Evolutionary conservation across 1,140 invertebrate genomes (phyloP), one percentile per base, ranked within the genome.

Genomic region (Drosophila rufa): DNA sequence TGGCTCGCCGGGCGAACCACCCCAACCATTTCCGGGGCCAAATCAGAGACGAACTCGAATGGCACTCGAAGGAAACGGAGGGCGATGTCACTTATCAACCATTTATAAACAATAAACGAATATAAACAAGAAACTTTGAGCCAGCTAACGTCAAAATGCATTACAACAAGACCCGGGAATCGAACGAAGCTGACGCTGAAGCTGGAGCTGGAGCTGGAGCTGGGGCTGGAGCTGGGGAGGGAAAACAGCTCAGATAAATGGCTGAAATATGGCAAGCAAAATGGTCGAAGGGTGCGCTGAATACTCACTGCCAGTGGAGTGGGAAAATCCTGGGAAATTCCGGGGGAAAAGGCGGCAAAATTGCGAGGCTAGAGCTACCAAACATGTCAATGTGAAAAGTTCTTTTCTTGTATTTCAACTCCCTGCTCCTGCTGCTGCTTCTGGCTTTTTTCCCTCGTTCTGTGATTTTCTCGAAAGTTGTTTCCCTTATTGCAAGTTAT

Each of bases 71-170:
- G 67, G 38, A 48, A 12, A 36, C 9, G 65, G 17, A 30, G 15
- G 67, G 57, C 78, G 38, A 38, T 55, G 83, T 84, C 83, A 87
- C 83, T 87, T 87, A 87, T 87, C 83, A 89, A 80, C 84, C 84
- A 87, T 87, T 87, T 87, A 87, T 87, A 87, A 87, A 87, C 83
- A 87, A 87, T 87, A 87, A 87, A 80, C 83, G 83, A 87, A 87
- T 86, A 86, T 87, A 87, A 87, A 86, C 82, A 86, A 87, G 80
- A 87, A 87, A 87, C 83, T 86, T 86, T 83, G 79, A 65, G 57
- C 66, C 59, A 71, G 57, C 75, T 68, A 59, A 67, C 73, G 62
- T 69, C 77, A 85, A 83, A 87, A 89, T 87, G 84, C 83, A 87
- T 83, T 89, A 83, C 67, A 86, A 87, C 62, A 75, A 79, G 48